Evolutionary conservation across 23 tunicate species (phyloP).

Genomic region (Halocynthia aurantium): DNA sequence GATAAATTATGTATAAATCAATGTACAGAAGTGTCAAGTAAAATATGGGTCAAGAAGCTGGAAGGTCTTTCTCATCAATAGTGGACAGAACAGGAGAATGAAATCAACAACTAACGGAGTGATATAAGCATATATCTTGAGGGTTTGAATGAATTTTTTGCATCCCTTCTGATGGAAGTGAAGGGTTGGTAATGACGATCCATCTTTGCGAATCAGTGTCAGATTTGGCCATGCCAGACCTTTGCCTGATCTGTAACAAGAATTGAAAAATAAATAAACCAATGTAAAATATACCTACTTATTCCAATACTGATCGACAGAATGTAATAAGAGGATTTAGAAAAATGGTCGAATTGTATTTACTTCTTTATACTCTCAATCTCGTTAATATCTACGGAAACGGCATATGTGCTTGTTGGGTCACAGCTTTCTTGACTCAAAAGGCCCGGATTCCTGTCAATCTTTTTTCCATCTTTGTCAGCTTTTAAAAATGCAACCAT

Average conservation of each 20-base stretch:
- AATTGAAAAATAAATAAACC: not conserved
- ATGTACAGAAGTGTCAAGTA: not conserved
- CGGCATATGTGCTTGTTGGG: slow-evolving; percentile 23
- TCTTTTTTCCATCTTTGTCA: slow-evolving; percentile 28
- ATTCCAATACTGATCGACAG: too few species aligned
- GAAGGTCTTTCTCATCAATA: too few species aligned
- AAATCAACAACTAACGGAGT: slow-evolving; percentile 12
- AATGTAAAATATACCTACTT: not conserved
- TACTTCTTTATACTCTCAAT: slow-evolving; percentile 40
- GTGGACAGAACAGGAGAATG: too few species aligned
- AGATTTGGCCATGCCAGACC: slow-evolving; percentile 64
- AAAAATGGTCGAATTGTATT: too few species aligned
- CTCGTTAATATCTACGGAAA: slow-evolving; percentile 34
- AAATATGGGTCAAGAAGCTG: too few species aligned
- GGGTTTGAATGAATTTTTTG: slow-evolving; percentile 43
- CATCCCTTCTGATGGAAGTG: slow-evolving; percentile 78
- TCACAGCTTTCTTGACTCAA: not conserved
- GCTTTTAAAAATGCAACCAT: slow-evolving; percentile 16
- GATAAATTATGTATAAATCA: not conserved
- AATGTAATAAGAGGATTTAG: too few species aligned
- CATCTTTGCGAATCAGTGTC: slow-evolving; percentile 51
- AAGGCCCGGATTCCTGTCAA: not conserved
- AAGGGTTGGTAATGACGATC: slow-evolving; percentile 62
- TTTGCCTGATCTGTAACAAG: slow-evolving; percentile 49
- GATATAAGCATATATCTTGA: slow-evolving; percentile 44